A percentile compares a stretch with the other conserved stretches of the same genome.
phyloP scores from a whole-genome alignment of 2,113 vertebrate species.

The Ailuropoda melanoleuca region DNA sequence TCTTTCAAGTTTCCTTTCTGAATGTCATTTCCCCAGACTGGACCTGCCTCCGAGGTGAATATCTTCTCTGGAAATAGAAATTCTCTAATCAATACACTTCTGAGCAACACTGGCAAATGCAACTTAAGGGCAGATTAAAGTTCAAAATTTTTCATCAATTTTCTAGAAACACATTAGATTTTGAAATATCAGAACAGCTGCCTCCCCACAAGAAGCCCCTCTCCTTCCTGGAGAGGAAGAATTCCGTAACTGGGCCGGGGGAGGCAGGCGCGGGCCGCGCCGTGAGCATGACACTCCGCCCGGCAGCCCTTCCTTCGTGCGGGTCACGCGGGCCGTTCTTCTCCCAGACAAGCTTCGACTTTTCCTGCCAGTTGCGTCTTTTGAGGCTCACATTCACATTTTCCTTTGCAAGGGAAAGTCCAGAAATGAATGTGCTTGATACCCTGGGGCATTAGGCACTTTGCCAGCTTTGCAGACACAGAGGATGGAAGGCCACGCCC shows the following conservation, averaged over 20 bases:
- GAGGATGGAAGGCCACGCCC: rapidly evolving
- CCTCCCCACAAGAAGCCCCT: rapidly evolving
- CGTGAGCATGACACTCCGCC: rapidly evolving
- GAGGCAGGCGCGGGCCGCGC: rapidly evolving
- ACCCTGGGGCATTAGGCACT: rapidly evolving
- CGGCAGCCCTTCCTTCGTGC: not conserved
- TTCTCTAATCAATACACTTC: slow-evolving; percentile 43
- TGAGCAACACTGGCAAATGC: slow-evolving; percentile 24
- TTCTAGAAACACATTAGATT: not conserved
- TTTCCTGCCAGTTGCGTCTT: rapidly evolving
- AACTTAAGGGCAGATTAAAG: slow-evolving; percentile 24
- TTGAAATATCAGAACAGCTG: not conserved
- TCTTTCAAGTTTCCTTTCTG: not conserved
- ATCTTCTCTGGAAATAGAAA: slow-evolving; percentile 61
- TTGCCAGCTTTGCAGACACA: rapidly evolving
- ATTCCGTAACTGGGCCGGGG: rapidly evolving
- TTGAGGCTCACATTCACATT: rapidly evolving
- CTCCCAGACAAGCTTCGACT: rapidly evolving
- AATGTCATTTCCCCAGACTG: not conserved
- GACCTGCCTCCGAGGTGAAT: not conserved
- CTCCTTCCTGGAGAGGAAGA: not conserved
- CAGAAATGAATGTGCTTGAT: rapidly evolving
- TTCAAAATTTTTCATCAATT: not conserved
- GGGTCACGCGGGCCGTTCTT: rapidly evolving
- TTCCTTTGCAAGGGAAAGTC: too few relatives aligned